A percentile compares a stretch with the other conserved stretches of the same genome.
Evolutionary conservation across 2,888 invertebrate species (phyloP).

Genomic region (Rapana venosa): DNA sequence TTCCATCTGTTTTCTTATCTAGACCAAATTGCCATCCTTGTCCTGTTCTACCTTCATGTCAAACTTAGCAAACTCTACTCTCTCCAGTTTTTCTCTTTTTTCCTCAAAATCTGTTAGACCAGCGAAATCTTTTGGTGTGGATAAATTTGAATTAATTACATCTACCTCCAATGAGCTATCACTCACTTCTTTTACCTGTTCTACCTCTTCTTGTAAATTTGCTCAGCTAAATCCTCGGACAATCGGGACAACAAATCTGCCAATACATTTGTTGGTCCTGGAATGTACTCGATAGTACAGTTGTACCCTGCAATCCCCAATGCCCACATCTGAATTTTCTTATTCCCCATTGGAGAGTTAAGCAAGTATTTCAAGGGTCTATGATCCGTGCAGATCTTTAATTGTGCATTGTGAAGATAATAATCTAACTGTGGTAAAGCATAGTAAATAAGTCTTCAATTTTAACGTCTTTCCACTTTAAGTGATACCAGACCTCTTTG

Average conservation of each 20-base stretch:
- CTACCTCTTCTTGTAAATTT: background rate
- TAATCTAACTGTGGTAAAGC: conserved; percentile 32
- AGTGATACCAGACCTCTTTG: conserved; percentile 48
- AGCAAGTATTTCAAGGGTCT: conserved; percentile 45
- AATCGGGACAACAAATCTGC: conserved; percentile 42
- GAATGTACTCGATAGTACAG: conserved; percentile 47
- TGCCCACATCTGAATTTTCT: conserved; percentile 51
- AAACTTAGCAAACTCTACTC: background rate
- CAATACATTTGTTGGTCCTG: conserved; percentile 41
- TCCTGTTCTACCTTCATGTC: background rate
- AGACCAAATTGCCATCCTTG: background rate
- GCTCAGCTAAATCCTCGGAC: background rate
- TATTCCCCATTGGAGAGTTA: conserved; percentile 49
- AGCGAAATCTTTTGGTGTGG: background rate
- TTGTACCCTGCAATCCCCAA: conserved; percentile 49
- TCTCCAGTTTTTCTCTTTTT: background rate
- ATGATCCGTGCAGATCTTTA: conserved; percentile 47
- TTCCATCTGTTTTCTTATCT: background rate
- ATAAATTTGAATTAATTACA: background rate
- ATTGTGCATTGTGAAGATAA: conserved; percentile 35
- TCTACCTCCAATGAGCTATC: background rate
- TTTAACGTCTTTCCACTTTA: too few relatives aligned
- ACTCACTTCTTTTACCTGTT: background rate
- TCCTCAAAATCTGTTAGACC: background rate
- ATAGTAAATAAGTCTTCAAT: too few relatives aligned